Evolutionary conservation across 2,797 vertebrate genomes (phyloP), one percentile per base, ranked within the genome.

Genomic region (Bradypodion pumilum): DNA sequence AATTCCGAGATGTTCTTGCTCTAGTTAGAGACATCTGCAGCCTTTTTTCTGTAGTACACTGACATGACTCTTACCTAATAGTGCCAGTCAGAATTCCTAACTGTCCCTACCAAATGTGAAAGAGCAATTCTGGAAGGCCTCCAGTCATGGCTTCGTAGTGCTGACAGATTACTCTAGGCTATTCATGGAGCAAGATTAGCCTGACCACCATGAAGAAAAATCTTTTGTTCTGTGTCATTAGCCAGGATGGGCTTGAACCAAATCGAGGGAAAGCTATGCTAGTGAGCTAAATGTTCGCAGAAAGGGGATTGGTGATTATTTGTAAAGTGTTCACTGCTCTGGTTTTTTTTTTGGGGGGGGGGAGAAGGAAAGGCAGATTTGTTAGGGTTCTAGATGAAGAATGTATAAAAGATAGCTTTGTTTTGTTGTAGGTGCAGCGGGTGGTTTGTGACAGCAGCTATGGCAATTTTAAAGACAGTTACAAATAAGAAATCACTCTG

Each of bases 61-160:
- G 94, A 94, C 92, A 94, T 76, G 93, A 82, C 90, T 95, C 92
- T 81, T 0, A 74, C 83, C 86, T 93, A 91, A 94, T 89, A 90
- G 89, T 89, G 92, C 94, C 95, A 94, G 95, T 95, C 95, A 95
- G 92, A 95, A 95, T 93, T 94, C 92, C 93, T 94, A 91, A 93
- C 94, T 89, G 89, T 91, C 93, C 73, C 90, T 90, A 95, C 94
- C 94, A 94, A 96, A 95, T 89, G 94, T 0, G 52, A 88, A 79
- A 93, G 90, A 93, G 90, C 91, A 90, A 12, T 85, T 81, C 92
- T 95, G 95, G 95, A 95, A 95, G 90, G 80, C 90, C 94, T 96
- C 95, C 94, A 95, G 95, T 79, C 92, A 86, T 90, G 90, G 95
- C 94, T 94, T 95, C 94, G 80, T 83, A 89, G 78, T 92, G 91